Conservation (phyloP, 2,797 vertebrate species). For the Crotalus adamanteus region DNA sequence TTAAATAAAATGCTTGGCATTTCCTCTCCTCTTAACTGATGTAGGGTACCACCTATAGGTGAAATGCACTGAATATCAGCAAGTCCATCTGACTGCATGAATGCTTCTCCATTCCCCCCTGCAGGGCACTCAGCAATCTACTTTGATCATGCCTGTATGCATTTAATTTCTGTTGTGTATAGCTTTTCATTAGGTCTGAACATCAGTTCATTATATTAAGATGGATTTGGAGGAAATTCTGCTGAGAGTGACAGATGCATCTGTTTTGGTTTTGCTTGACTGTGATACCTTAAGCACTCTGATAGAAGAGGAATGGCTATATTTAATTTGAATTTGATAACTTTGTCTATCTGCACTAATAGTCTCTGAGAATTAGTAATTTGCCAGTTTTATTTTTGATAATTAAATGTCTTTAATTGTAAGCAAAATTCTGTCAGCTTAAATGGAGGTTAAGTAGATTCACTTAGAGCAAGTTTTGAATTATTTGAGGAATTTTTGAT, state of each 20-base stretch:
- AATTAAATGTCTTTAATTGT: neutral
- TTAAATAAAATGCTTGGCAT: neutral
- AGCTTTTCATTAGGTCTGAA: neutral
- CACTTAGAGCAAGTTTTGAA: neutral
- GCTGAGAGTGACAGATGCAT: neutral
- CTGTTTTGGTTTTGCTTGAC: neutral
- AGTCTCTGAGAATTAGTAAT: neutral
- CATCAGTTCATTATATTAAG: neutral
- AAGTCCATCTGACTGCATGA: neutral
- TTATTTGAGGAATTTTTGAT: neutral
- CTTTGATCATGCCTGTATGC: neutral
- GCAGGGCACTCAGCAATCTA: neutral
- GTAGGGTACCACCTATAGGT: neutral
- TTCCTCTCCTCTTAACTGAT: neutral
- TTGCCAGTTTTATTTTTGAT: neutral
- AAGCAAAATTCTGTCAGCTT: neutral
- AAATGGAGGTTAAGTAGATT: neutral
- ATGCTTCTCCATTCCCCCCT: neutral
- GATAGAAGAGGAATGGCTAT: neutral
- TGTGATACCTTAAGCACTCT: neutral
- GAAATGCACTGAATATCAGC: neutral
- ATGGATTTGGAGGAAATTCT: neutral
- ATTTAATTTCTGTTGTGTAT: neutral
- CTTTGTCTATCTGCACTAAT: neutral
- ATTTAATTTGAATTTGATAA: neutral